A percentile compares a stretch with the other conserved stretches of the same genome.
Evolutionary conservation across 1,140 invertebrate species (phyloP).

Genomic region (Spodoptera litura): DNA sequence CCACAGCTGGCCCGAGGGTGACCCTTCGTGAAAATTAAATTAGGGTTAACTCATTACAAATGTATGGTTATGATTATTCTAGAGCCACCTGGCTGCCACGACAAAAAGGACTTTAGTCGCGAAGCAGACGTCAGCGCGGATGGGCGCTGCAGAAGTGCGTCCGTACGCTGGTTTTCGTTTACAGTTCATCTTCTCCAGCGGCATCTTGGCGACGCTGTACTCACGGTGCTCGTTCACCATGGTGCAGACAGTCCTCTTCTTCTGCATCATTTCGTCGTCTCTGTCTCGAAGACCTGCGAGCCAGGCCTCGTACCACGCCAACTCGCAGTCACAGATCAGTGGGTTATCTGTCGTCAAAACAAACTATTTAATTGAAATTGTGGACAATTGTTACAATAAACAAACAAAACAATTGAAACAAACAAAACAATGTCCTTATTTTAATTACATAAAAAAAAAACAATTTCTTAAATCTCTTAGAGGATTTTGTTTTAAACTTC

Average conservation of each 20-base stretch:
- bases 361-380: not conserved
- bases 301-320: slow-evolving; percentile 95
- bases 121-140: slow-evolving; percentile 57
- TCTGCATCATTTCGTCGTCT: slow-evolving; percentile 94
- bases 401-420: not conserved
- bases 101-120: slow-evolving; percentile 62
- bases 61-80: slow-evolving; percentile 54
- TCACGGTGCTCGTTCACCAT: slow-evolving; percentile 92
- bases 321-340: slow-evolving; percentile 93
- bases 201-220: slow-evolving; percentile 92
- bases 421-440: too few relatives aligned
- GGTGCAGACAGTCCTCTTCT: slow-evolving; percentile 93
- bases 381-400: too few relatives aligned
- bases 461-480: too few relatives aligned
- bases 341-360: slow-evolving; percentile 91
- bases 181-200: slow-evolving; percentile 93
- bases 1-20: slow-evolving; percentile 77
- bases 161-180: slow-evolving; percentile 87
- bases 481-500: too few relatives aligned
- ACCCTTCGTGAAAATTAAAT: slow-evolving; percentile 70
- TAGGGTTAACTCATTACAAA: slow-evolving; percentile 59
- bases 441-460: too few relatives aligned
- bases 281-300: slow-evolving; percentile 90
- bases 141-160: slow-evolving; percentile 63
- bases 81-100: slow-evolving; percentile 67